These are phyloP conservation scores for Drosophila incognita DNA, from an alignment of 2,888 invertebrate species.

Conservation along the genomic window DNA sequence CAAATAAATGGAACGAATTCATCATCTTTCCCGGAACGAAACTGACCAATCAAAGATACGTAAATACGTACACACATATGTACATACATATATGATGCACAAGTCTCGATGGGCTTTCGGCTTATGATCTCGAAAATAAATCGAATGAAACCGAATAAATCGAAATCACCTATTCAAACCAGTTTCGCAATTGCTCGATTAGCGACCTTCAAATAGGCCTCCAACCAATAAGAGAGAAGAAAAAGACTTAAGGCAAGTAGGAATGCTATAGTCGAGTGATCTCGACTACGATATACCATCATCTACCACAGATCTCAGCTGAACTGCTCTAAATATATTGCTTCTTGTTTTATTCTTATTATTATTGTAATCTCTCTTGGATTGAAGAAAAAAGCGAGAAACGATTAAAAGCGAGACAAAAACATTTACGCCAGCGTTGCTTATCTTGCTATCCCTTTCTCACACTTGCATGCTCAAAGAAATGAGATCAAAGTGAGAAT, in stretches of 20 bases:
- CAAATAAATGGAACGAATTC: background rate
- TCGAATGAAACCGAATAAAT: constrained; percentile 51
- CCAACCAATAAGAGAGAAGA: background rate
- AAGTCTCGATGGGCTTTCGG: background rate
- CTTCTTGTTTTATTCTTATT: background rate
- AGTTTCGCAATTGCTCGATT: constrained; percentile 28
- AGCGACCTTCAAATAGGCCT: constrained; percentile 37
- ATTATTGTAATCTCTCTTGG: background rate
- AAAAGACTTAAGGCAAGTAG: background rate
- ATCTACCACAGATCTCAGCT: background rate
- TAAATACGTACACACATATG: background rate
- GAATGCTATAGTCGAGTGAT: background rate
- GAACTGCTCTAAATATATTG: background rate
- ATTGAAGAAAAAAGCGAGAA: no score
- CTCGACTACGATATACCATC: background rate
- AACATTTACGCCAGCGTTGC: no score
- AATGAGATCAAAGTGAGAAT: no score
- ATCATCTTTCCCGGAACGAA: background rate
- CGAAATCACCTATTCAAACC: constrained; percentile 59
- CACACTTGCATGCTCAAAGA: no score
- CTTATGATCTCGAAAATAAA: constrained; percentile 24
- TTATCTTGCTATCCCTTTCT: no score
- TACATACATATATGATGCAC: background rate
- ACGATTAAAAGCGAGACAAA: no score
- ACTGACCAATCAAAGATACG: background rate